Percentiles rank a stretch among this genome's conserved stretches.
Conservation (phyloP, 2,888 invertebrate species). For the Eristalis intricaria region DNA sequence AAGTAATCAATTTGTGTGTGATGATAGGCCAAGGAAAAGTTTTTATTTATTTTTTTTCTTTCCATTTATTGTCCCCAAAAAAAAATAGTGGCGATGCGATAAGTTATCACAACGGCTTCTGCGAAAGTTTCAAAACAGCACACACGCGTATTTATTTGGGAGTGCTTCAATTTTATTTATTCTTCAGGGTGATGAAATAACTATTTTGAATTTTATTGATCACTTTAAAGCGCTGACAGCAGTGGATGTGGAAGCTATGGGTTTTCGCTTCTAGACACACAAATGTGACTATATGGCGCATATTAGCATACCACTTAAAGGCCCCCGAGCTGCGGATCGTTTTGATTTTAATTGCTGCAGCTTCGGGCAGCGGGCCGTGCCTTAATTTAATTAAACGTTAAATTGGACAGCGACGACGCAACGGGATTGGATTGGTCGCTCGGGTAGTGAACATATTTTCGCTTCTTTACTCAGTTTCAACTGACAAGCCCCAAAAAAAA, state of each 20-base stretch:
- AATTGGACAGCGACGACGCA: not conserved
- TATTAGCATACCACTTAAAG: constrained; percentile 41
- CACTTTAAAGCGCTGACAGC: not conserved
- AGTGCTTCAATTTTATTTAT: constrained; percentile 18
- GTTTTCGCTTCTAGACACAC: constrained; percentile 35
- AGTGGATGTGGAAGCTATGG: not conserved
- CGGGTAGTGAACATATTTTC: constrained; percentile 25
- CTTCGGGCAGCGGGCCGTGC: constrained; percentile 31
- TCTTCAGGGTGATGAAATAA: constrained; percentile 40
- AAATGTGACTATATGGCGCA: constrained; percentile 33
- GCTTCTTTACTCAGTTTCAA: constrained; percentile 23
- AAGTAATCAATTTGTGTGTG: constrained; percentile 61
- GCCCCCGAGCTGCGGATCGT: not conserved
- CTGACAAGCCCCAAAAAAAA: constrained; percentile 28
- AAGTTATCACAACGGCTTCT: constrained; percentile 66
- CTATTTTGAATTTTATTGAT: constrained; percentile 39
- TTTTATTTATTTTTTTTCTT: not conserved
- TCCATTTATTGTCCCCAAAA: constrained; percentile 27
- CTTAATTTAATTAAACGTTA: constrained; percentile 46
- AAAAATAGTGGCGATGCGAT: constrained; percentile 68
- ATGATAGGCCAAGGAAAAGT: constrained; percentile 40
- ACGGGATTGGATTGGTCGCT: constrained; percentile 6
- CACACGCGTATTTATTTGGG: not conserved
- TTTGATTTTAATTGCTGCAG: constrained; percentile 38
- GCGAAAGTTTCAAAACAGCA: constrained; percentile 41